Conservation (phyloP, 2,888 invertebrate species). For the Phortica okadai region DNA sequence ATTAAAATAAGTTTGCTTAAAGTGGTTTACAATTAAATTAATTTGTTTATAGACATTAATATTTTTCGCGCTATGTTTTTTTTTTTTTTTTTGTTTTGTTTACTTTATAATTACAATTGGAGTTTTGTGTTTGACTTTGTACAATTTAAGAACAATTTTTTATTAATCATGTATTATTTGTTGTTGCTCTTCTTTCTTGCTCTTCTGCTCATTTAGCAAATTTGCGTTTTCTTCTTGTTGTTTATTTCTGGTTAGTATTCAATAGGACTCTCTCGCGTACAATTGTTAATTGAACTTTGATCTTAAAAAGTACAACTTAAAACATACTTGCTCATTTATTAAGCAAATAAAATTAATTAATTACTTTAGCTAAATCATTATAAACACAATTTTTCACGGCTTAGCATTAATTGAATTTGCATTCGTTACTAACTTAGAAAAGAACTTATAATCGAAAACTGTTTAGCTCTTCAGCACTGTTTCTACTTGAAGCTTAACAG, state of each 20-base stretch:
- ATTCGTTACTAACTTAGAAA: not conserved
- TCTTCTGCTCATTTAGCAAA: not conserved
- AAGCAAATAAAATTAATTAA: constrained; percentile 17
- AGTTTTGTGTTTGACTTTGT: constrained; percentile 61
- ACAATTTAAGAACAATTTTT: constrained; percentile 45
- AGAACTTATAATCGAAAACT: constrained; percentile 13
- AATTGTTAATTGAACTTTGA: not conserved
- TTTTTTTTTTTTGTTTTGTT: constrained; percentile 34
- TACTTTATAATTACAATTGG: constrained; percentile 65
- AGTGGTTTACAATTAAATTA: not conserved
- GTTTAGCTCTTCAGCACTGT: not conserved
- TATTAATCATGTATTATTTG: not conserved
- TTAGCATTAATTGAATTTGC: constrained; percentile 7
- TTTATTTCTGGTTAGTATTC: not conserved
- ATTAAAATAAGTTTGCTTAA: constrained; percentile 1
- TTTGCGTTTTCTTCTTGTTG: no score
- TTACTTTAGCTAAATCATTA: constrained; percentile 20
- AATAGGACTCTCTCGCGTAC: not conserved
- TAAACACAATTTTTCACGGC: not conserved
- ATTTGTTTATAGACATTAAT: not conserved
- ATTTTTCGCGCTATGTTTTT: constrained; percentile 10
- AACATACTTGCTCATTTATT: not conserved
- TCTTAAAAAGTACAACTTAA: constrained; percentile 6
- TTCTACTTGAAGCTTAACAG: constrained; percentile 25
- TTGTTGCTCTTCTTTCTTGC: constrained; percentile 5